phyloP scores from a whole-genome alignment of 2,113 vertebrate species.

The Rhinichthys klamathensis region DNA sequence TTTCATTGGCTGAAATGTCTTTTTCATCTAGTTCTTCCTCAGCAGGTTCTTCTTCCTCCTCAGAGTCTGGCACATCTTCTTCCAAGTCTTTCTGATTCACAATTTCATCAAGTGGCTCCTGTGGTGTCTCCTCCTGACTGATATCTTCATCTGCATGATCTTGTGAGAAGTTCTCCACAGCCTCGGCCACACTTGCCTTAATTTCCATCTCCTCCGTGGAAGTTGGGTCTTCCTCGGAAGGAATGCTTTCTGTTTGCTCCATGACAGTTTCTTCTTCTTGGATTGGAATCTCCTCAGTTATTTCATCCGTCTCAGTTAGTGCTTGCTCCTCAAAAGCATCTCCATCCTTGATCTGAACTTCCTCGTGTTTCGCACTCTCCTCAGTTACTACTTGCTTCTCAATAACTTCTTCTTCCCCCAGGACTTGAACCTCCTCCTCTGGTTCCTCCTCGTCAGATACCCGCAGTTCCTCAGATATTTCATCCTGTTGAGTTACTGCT shows the following conservation, averaged over 20 bases:
- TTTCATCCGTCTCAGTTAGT: conserved; percentile 10
- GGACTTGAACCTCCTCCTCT: not conserved
- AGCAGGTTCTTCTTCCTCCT: conserved; percentile 38
- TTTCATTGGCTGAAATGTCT: not conserved
- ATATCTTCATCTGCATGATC: not conserved
- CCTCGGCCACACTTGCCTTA: not conserved
- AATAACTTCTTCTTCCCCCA: not conserved
- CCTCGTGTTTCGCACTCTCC: not conserved
- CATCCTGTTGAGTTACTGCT: not conserved
- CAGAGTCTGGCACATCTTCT: not conserved
- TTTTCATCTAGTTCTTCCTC: conserved; percentile 15
- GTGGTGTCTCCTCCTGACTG: not conserved
- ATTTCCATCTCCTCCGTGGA: not conserved
- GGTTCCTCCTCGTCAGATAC: conserved; percentile 3
- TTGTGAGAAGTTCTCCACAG: not conserved
- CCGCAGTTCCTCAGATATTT: not conserved
- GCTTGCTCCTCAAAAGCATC: conserved; percentile 13
- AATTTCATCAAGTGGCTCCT: conserved; percentile 8
- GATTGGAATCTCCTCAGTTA: not conserved
- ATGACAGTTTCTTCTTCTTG: conserved; percentile 4
- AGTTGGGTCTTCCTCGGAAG: not conserved
- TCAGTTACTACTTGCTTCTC: conserved; percentile 27
- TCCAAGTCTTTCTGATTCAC: conserved; percentile 10
- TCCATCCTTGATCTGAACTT: not conserved
- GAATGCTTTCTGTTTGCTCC: not conserved